A percentile compares a stretch with the other conserved stretches of the same genome.
Evolutionary conservation across 2,797 vertebrate species (phyloP).

Genomic region (Onychomys torridus): DNA sequence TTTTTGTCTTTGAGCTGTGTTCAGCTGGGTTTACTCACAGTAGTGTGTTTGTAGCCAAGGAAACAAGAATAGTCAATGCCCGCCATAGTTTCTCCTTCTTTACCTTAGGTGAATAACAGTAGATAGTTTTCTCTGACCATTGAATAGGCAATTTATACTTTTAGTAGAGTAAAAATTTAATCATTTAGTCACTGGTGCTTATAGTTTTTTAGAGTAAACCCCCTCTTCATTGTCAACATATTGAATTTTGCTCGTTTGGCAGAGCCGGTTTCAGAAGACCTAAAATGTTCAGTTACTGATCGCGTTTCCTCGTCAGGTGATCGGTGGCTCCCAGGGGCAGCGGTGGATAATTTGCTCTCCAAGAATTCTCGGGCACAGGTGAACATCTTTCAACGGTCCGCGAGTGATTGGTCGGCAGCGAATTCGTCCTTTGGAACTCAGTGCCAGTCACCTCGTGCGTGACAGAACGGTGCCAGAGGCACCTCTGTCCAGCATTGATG

Average conservation of each 20-base stretch:
- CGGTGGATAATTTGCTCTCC: conserved; percentile 94
- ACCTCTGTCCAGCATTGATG: conserved; percentile 93
- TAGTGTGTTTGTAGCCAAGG: not conserved
- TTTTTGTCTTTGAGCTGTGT: not conserved
- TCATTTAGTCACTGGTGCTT: not conserved
- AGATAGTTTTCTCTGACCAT: not conserved
- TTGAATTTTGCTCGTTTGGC: conserved; percentile 2
- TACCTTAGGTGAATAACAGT: not conserved
- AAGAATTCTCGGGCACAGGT: too few species aligned
- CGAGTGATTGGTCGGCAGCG: too few species aligned
- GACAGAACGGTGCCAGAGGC: too few species aligned
- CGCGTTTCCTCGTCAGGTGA: conserved; percentile 90
- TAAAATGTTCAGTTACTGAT: not conserved
- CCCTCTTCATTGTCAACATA: not conserved
- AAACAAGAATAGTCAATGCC: not conserved
- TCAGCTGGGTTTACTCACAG: not conserved
- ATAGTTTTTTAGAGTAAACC: not conserved
- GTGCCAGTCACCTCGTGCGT: too few species aligned
- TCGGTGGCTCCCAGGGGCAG: conserved; percentile 90
- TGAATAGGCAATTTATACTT: conserved; percentile 27
- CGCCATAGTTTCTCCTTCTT: not conserved
- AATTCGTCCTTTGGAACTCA: too few species aligned
- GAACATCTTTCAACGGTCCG: too few species aligned
- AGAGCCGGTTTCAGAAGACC: not conserved
- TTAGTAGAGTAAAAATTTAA: not conserved